Evolutionary conservation across 2,888 invertebrate genomes (phyloP).

Genomic region (Brenthis daphne): DNA sequence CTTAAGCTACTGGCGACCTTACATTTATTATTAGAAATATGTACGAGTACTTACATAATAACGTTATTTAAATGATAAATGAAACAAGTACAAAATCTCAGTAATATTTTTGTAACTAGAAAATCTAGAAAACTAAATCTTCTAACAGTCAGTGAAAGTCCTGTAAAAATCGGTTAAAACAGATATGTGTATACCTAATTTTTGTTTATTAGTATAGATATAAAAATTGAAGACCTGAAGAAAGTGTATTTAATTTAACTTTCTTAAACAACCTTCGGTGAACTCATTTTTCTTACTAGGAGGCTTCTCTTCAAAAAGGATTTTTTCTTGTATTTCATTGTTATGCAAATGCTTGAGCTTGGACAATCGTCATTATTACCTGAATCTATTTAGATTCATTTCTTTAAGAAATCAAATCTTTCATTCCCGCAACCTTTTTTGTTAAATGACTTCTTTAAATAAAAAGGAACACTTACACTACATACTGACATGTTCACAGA

Average conservation of each 20-base stretch:
- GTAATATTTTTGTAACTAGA: no score
- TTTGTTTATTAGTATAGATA: no score
- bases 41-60: background rate
- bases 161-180: no score
- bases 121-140: no score
- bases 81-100: no score
- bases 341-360: conserved; percentile 54
- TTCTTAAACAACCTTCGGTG: conserved; percentile 51
- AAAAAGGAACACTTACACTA: no score
- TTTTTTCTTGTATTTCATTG: conserved; percentile 59
- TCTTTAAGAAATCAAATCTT: conserved; percentile 24
- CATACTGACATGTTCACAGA: no score
- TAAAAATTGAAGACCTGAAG: no score
- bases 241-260: conserved; percentile 55
- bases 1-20: conserved; percentile 40
- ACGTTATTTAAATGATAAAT: no score
- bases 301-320: conserved; percentile 59
- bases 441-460: no score
- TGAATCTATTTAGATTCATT: conserved; percentile 33
- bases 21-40: conserved; percentile 28
- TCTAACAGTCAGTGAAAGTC: no score
- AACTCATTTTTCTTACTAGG: conserved; percentile 44
- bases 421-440: background rate
- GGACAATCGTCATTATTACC: conserved; percentile 49
- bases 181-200: no score